A percentile compares a stretch with the other conserved stretches of the same genome.
phyloP scores from a whole-genome alignment of 1,140 invertebrate genomes.

The Leptonema lineaticorne region DNA sequence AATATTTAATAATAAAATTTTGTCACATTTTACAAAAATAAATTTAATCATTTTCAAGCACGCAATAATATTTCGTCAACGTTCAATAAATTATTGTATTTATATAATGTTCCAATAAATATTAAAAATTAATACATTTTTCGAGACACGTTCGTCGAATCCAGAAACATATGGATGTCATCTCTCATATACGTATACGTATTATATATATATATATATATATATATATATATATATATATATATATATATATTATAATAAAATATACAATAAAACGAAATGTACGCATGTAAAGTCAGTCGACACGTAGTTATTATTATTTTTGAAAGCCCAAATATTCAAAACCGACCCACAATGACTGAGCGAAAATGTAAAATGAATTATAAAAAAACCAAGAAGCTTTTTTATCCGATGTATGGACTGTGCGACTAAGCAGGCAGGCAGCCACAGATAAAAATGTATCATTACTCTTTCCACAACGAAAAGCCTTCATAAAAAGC shows the following conservation, averaged over 20 bases:
- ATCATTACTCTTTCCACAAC: conserved; percentile 17
- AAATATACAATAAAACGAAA: background rate
- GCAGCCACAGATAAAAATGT: conserved; percentile 17
- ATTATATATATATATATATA: background rate
- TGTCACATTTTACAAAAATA: too few relatives aligned
- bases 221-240: background rate
- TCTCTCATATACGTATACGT: background rate
- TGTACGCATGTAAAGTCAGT: conserved; percentile 14
- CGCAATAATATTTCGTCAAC: too few relatives aligned
- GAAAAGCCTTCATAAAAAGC: background rate
- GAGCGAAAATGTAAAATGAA: conserved; percentile 33
- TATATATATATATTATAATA: background rate
- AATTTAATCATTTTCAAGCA: too few relatives aligned
- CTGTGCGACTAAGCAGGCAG: conserved; percentile 24
- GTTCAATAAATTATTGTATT: too few relatives aligned
- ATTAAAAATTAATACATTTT: too few relatives aligned
- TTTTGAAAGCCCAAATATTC: conserved; percentile 33
- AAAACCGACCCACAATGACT: conserved; percentile 32
- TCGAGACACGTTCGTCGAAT: too few relatives aligned
- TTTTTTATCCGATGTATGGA: conserved; percentile 30
- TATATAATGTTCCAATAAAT: too few relatives aligned
- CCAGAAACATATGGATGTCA: background rate
- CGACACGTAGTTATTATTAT: conserved; percentile 33
- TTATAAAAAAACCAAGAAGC: conserved; percentile 20
- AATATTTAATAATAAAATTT: too few relatives aligned